These are phyloP conservation scores for Magallana angulata DNA, from an alignment of 1,140 invertebrate species.

Conservation along the genomic window DNA sequence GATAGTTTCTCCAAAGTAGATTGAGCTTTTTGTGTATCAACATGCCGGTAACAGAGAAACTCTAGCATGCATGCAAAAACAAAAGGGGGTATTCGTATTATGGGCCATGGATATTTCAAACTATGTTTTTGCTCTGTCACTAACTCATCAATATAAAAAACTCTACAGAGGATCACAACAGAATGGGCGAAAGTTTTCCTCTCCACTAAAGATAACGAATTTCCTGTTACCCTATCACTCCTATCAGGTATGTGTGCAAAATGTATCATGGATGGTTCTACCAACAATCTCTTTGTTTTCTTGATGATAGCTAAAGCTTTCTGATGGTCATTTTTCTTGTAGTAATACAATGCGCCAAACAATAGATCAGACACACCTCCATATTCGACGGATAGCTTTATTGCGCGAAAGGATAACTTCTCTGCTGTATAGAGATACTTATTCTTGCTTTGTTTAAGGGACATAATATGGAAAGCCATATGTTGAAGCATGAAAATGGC, in stretches of 20 bases:
- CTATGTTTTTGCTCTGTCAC: not conserved
- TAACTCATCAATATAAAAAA: not conserved
- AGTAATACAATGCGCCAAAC: too few species aligned
- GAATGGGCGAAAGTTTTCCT: not conserved
- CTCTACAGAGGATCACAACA: not conserved
- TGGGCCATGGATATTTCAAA: not conserved
- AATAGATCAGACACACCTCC: too few species aligned
- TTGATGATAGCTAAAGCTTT: not conserved
- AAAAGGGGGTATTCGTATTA: not conserved
- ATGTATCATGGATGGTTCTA: not conserved
- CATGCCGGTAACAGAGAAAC: not conserved
- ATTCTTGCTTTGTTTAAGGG: too few species aligned
- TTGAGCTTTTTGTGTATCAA: not conserved
- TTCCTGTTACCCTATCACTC: not conserved
- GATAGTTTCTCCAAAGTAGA: not conserved
- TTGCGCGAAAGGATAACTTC: too few species aligned
- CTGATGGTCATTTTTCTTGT: not conserved
- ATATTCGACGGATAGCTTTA: too few species aligned
- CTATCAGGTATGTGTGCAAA: not conserved
- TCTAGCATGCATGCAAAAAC: not conserved
- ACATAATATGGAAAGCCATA: too few species aligned
- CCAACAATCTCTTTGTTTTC: not conserved
- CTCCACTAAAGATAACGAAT: not conserved
- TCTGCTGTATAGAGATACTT: too few species aligned
- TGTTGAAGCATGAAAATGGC: too few species aligned